A percentile compares a stretch with the other conserved stretches of the same genome.
Evolutionary conservation across 1,140 invertebrate species (phyloP).

Genomic region (Acromyrmex echinatior): DNA sequence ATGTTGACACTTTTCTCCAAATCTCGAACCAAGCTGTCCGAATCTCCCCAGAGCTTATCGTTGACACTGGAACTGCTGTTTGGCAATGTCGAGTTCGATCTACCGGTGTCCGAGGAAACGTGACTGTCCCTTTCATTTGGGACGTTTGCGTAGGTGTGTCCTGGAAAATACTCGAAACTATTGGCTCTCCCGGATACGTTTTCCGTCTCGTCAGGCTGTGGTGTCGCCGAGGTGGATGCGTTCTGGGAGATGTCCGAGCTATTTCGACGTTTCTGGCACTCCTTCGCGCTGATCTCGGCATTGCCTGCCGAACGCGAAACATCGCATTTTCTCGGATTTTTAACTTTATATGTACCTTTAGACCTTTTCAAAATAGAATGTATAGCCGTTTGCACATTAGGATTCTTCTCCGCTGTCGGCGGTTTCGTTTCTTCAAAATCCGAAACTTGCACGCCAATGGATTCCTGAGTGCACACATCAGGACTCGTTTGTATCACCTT

Average conservation of each 20-base stretch:
- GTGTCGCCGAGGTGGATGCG: slow-evolving; percentile 74
- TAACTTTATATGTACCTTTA: slow-evolving; percentile 80
- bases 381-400: slow-evolving; percentile 77
- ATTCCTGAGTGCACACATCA: slow-evolving; percentile 75
- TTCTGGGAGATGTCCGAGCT: slow-evolving; percentile 75
- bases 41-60: slow-evolving; percentile 85
- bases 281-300: slow-evolving; percentile 5
- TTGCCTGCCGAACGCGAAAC: neutral
- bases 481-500: slow-evolving; percentile 84
- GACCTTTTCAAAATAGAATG: slow-evolving; percentile 81
- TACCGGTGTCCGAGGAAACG: slow-evolving; percentile 79
- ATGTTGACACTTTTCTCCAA: slow-evolving; percentile 85
- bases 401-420: slow-evolving; percentile 79
- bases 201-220: slow-evolving; percentile 78
- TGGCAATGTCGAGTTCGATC: slow-evolving; percentile 84
- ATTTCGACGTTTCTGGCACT: slow-evolving; percentile 51
- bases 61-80: slow-evolving; percentile 85
- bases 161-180: slow-evolving; percentile 87
- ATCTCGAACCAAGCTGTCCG: slow-evolving; percentile 83
- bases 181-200: slow-evolving; percentile 84
- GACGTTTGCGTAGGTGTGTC: slow-evolving; percentile 85
- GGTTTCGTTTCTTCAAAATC: slow-evolving; percentile 80
- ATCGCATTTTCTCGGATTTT: slow-evolving; percentile 42
- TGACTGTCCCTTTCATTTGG: slow-evolving; percentile 79
- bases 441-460: slow-evolving; percentile 83